Evolutionary conservation across 2,113 vertebrate genomes (phyloP).

Genomic region (Prunella fulvescens): DNA sequence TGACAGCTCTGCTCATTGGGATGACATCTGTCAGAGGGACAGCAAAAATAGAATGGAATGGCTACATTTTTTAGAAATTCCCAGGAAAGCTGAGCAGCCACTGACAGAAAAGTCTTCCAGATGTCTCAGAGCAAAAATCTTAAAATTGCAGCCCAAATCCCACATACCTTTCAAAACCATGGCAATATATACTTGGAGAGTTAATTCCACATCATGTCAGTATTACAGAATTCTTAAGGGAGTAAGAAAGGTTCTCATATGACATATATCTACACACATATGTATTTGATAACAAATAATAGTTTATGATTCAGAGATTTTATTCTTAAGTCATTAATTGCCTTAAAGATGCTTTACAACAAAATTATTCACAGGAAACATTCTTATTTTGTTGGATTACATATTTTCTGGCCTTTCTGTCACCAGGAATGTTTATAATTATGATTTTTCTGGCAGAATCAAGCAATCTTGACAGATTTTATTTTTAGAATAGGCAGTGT

Average conservation of each 20-base stretch:
- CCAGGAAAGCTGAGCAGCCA: constrained; percentile 12
- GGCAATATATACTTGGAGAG: not conserved
- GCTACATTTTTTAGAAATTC: not conserved
- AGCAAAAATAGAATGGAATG: constrained; percentile 34
- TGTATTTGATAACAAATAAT: not conserved
- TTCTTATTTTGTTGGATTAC: not conserved
- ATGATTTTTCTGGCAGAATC: not conserved
- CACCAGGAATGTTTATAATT: not conserved
- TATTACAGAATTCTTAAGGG: not conserved
- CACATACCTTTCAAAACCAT: not conserved
- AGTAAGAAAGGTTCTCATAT: not conserved
- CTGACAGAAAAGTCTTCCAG: constrained; percentile 1
- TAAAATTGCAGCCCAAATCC: not conserved
- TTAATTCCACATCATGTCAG: not conserved
- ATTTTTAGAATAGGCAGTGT: not conserved
- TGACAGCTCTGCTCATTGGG: constrained; percentile 7
- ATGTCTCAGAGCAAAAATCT: constrained; percentile 10
- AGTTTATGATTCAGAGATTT: not conserved
- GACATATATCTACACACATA: not conserved
- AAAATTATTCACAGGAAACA: not conserved
- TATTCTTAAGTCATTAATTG: not conserved
- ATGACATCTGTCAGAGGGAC: constrained; percentile 27
- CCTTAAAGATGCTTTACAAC: not conserved
- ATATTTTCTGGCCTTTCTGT: not conserved
- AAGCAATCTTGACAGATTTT: not conserved